Evolutionary conservation across 1,140 invertebrate species (phyloP).

Genomic region (Lasaia peninsularis): DNA sequence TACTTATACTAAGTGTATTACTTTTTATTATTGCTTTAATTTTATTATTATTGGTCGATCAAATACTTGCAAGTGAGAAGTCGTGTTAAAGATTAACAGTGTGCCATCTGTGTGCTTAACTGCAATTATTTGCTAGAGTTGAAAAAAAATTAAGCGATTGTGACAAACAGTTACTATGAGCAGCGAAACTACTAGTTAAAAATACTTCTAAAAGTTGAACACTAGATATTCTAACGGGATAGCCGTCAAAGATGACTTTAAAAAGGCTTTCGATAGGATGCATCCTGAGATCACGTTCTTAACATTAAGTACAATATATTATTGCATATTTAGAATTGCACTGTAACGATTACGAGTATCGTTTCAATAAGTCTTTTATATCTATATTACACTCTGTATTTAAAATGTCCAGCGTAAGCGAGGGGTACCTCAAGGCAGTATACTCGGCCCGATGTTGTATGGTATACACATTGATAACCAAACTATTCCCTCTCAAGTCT

Average conservation of each 20-base stretch:
- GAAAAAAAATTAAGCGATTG: constrained; percentile 58
- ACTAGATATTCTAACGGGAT: constrained; percentile 64
- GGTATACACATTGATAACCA: constrained; percentile 34
- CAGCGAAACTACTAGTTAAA: constrained; percentile 64
- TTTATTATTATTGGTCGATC: constrained; percentile 63
- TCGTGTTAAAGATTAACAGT: constrained; percentile 63
- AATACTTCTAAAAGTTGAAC: constrained; percentile 71
- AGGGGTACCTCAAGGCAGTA: constrained; percentile 47
- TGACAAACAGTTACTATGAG: constrained; percentile 61
- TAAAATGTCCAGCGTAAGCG: constrained; percentile 42
- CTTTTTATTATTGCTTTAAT: constrained; percentile 64
- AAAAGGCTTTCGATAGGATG: constrained; percentile 69
- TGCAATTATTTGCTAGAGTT: constrained; percentile 61
- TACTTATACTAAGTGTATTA: constrained; percentile 48
- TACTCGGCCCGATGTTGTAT: constrained; percentile 37
- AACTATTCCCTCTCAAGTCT: constrained; percentile 31
- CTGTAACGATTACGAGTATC: constrained; percentile 60
- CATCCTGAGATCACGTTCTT: constrained; percentile 74
- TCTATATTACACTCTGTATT: constrained; percentile 50
- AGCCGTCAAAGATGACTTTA: constrained; percentile 56
- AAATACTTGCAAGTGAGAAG: constrained; percentile 63
- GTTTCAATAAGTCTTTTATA: constrained; percentile 58
- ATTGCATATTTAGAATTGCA: constrained; percentile 74
- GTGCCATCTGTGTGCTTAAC: constrained; percentile 63
- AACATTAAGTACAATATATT: constrained; percentile 73